phyloP scores from a whole-genome alignment of 2,888 invertebrate species.

The Calliphora vomitoria region DNA sequence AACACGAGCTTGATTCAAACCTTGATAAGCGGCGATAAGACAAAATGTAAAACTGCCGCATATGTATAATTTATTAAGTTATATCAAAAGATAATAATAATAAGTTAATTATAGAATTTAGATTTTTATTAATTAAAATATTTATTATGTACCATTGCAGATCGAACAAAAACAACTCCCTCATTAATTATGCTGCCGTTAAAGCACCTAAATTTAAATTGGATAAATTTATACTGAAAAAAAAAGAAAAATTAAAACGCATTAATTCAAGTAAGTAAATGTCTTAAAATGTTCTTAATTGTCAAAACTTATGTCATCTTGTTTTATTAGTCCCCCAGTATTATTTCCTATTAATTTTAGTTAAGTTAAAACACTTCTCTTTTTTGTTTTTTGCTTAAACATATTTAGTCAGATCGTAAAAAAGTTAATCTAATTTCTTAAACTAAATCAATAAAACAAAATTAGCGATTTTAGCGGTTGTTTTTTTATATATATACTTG shows the following conservation, averaged over 20 bases:
- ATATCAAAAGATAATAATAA: background rate
- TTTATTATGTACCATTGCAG: constrained; percentile 40
- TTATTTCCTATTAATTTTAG: background rate
- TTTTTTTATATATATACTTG: background rate
- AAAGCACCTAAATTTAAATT: constrained; percentile 43
- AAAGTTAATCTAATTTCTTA: constrained; percentile 38
- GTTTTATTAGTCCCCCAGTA: background rate
- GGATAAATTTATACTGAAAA: constrained; percentile 14
- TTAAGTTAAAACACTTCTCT: background rate
- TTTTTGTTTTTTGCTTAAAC: background rate
- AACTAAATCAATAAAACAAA: constrained; percentile 42
- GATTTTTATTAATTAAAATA: background rate
- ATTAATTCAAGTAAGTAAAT: constrained; percentile 35
- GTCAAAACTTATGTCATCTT: background rate
- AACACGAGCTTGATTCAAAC: background rate
- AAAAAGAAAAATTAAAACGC: background rate
- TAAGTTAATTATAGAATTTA: background rate
- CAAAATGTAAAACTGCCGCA: background rate
- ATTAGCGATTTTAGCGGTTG: constrained; percentile 31
- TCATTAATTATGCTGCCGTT: constrained; percentile 57
- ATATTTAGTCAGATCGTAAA: constrained; percentile 1
- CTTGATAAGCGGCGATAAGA: constrained; percentile 2
- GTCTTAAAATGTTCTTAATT: background rate
- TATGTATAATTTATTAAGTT: background rate
- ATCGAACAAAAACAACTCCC: background rate